Conservation (phyloP, 1,140 invertebrate genomes). For the Apis florea region DNA sequence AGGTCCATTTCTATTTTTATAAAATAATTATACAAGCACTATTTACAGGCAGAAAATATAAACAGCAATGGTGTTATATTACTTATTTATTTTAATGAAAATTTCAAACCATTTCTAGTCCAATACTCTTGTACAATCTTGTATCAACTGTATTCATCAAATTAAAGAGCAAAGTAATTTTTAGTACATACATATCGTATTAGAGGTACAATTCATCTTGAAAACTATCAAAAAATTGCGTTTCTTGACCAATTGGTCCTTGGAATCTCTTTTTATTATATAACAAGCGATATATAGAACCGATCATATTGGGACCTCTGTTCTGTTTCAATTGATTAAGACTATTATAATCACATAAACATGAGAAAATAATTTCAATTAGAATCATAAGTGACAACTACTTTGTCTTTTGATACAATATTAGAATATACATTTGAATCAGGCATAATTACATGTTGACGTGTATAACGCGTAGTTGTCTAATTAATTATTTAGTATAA, state of each 20-base stretch:
- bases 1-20: conserved; percentile 49
- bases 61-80: conserved; percentile 15
- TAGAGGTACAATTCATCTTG: conserved; percentile 68
- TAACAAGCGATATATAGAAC: conserved; percentile 20
- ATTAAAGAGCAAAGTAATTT: conserved; percentile 70
- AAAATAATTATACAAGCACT: conserved; percentile 37
- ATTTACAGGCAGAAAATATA: conserved; percentile 28
- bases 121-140: conserved; percentile 50
- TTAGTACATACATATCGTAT: conserved; percentile 76
- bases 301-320: conserved; percentile 43
- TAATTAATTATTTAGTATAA: conserved; percentile 64
- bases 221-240: conserved; percentile 42
- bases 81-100: conserved; percentile 33
- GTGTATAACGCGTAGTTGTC: conserved; percentile 45
- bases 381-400: conserved; percentile 43
- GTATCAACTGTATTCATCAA: conserved; percentile 45
- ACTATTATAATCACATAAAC: conserved; percentile 41
- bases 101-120: conserved; percentile 51
- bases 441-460: conserved; percentile 45
- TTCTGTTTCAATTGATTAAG: conserved; percentile 45
- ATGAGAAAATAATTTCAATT: conserved; percentile 44
- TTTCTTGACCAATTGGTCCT: conserved; percentile 41
- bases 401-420: conserved; percentile 68
- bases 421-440: conserved; percentile 51
- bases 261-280: conserved; percentile 31